Percentiles rank a stretch among this genome's conserved stretches.
Evolutionary conservation across 2,888 invertebrate genomes (phyloP).

Genomic region (Lasioglossum leucozonium): DNA sequence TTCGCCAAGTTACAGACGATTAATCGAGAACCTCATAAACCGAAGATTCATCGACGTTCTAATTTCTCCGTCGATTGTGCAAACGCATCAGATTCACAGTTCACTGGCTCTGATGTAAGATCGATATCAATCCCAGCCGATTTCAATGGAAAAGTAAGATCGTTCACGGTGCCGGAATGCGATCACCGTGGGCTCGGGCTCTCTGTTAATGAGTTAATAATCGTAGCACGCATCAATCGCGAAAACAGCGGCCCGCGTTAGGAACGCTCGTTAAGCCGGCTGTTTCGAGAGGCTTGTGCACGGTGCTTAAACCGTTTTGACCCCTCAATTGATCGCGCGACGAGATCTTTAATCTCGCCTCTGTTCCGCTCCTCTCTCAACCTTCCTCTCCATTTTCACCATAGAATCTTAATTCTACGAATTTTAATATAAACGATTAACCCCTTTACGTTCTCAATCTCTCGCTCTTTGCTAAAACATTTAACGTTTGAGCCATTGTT

Average conservation of each 20-base stretch:
- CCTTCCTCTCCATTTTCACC: neutral
- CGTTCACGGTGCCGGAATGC: conserved; percentile 16
- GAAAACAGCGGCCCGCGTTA: conserved; percentile 48
- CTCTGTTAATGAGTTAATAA: conserved; percentile 46
- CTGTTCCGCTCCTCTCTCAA: conserved; percentile 27
- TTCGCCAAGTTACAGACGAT: neutral
- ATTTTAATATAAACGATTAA: neutral
- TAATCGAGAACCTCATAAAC: neutral
- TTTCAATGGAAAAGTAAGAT: conserved; percentile 10
- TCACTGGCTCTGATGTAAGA: neutral
- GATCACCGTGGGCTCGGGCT: conserved; percentile 38
- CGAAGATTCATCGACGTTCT: neutral
- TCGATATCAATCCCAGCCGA: neutral
- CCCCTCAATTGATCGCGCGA: conserved; percentile 73
- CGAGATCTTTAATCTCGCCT: conserved; percentile 67
- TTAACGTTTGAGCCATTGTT: too few relatives aligned
- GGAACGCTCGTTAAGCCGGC: conserved; percentile 52
- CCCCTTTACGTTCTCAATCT: too few relatives aligned
- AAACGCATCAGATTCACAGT: neutral
- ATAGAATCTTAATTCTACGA: neutral
- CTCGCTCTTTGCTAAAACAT: too few relatives aligned
- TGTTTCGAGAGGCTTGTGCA: conserved; percentile 31
- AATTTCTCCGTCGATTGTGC: neutral
- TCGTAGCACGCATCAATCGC: conserved; percentile 54
- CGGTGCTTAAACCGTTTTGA: conserved; percentile 69